phyloP scores from a whole-genome alignment of 2,888 invertebrate genomes.

The Pimpla rufipes region DNA sequence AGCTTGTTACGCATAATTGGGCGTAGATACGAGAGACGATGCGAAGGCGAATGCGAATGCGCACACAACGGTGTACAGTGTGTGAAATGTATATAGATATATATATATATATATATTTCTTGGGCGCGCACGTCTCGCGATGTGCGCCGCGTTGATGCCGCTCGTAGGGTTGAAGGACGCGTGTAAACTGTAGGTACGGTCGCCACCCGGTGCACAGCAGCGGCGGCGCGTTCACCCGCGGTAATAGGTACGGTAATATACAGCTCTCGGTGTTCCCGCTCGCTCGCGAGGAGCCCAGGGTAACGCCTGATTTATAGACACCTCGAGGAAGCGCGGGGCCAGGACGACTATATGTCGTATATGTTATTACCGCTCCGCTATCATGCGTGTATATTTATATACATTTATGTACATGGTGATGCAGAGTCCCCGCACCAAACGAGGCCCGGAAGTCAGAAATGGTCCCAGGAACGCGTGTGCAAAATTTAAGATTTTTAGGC shows the following conservation, averaged over 20 bases:
- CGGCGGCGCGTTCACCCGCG: constrained; percentile 50
- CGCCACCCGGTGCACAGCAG: constrained; percentile 46
- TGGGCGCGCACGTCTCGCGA: background rate
- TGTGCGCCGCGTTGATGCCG: background rate
- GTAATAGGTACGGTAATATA: constrained; percentile 73
- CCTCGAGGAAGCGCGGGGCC: constrained; percentile 50
- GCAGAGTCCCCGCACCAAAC: too few relatives aligned
- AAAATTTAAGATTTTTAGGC: too few relatives aligned
- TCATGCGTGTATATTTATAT: background rate
- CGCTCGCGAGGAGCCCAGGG: constrained; percentile 37
- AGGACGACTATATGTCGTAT: constrained; percentile 9
- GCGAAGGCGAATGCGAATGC: constrained; percentile 38
- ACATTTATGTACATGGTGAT: too few relatives aligned
- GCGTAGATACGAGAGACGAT: constrained; percentile 52
- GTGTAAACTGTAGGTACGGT: constrained; percentile 1
- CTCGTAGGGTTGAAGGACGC: background rate
- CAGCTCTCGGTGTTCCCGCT: constrained; percentile 62
- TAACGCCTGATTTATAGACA: constrained; percentile 71
- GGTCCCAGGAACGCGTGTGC: too few relatives aligned
- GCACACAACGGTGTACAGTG: background rate
- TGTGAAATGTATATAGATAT: background rate
- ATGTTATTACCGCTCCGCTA: background rate
- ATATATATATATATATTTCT: background rate
- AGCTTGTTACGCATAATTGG: constrained; percentile 74
- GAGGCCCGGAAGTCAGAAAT: too few relatives aligned